Base-by-base conservation (phyloP, 1,140 invertebrate genomes). In the Caenorhabditis brenneri region DNA sequence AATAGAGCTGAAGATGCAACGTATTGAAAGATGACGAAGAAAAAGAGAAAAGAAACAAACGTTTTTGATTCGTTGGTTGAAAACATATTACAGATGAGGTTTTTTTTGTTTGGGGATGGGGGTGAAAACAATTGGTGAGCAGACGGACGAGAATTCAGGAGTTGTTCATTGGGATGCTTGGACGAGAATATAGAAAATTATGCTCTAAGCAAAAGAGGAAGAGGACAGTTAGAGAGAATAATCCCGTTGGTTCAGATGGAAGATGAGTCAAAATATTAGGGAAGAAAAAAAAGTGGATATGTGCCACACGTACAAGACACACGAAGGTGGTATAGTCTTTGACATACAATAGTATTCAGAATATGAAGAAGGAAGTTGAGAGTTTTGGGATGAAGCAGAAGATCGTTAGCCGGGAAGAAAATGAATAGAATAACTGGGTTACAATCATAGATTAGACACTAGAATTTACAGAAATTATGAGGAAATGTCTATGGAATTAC, bases 391-490 rank as follows among this genome's bases (percentile, higher is more conserved):
- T 29, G 22, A 65, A 16, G 27, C 19, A 65, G 53, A 55, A 27
- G 53, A 55, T 55, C 53, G 22, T 29, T 55, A 55, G 53, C 53
- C 53, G 53, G 65, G 22, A 9, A 3, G 39, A 24, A 36, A 31
- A 24, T 19, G 12, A 19, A 24, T 6, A 24, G 39, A 22, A 12
- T 10, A 74, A 12, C 58, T 31, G 58, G 58, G 58, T n/a, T 15
- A 29, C 19, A 10, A 27, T 42, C n/a, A 39, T 27, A 33, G 12
- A 16, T 55, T 80, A n/a, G 79, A 22, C 46, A n/a, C 31, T 81
- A 81, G 31, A 81, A 53, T 81, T 80, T 80, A 80, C 46, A 53
- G 78, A 53, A 31, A 53, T 48, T 12, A 46, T 31, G 19, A 7
- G 27, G 27, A 16, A 27, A 22, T 10, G 22, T 33, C 22, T 33